Evolutionary conservation across 2,797 vertebrate species (phyloP).

Genomic region (Mormyrus hasselquistii): DNA sequence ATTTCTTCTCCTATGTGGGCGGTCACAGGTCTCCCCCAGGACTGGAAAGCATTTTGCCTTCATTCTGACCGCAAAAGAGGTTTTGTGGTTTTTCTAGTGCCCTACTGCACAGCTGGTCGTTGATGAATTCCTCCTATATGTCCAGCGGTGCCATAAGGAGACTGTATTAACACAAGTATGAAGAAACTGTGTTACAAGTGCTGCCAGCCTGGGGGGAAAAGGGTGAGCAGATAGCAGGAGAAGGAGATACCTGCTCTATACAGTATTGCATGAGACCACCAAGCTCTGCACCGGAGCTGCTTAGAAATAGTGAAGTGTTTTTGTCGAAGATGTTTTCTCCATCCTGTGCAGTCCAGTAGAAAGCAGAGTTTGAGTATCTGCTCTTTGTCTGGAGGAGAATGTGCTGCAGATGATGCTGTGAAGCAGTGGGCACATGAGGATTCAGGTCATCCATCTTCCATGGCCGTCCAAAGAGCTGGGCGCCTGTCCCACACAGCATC

Average conservation of each 20-base stretch:
- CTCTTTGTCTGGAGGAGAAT: neutral
- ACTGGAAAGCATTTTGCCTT: neutral
- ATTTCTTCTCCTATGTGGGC: neutral
- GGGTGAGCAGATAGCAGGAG: neutral
- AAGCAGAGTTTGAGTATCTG: neutral
- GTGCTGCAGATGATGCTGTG: neutral
- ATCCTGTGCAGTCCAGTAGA: neutral
- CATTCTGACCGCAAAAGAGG: neutral
- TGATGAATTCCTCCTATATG: neutral
- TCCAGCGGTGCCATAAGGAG: neutral
- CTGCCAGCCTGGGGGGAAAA: neutral
- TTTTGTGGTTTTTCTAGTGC: neutral
- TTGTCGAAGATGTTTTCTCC: neutral
- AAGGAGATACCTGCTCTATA: neutral
- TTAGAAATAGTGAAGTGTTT: neutral
- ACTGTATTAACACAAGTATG: neutral
- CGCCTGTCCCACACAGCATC: neutral
- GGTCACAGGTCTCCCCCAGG: neutral
- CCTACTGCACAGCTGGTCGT: neutral
- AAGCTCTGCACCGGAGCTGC: neutral
- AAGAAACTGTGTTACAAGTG: neutral
- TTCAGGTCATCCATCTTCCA: neutral
- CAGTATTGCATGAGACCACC: neutral
- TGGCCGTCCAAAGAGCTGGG: neutral
- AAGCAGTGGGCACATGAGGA: neutral